Conservation (phyloP, 2,888 invertebrate genomes). For the Drosophila dives region DNA sequence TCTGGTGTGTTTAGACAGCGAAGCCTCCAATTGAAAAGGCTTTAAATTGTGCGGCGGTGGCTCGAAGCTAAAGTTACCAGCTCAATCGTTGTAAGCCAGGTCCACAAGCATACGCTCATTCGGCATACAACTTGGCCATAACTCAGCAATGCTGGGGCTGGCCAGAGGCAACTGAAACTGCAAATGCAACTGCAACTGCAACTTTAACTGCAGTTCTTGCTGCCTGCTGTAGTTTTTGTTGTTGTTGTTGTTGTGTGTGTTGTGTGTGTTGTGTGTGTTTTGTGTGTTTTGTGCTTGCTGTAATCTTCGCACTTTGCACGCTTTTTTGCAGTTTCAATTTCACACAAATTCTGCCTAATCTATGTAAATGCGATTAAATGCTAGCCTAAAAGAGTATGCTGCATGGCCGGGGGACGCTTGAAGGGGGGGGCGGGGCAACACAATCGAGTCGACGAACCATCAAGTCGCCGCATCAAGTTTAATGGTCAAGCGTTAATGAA, state of each 20-base stretch:
- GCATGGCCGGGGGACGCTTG: background rate
- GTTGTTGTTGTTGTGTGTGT: constrained; percentile 2
- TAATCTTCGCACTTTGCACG: constrained; percentile 76
- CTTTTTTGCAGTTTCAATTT: constrained; percentile 76
- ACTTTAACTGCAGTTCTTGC: constrained; percentile 10
- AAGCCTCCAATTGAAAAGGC: constrained; percentile 31
- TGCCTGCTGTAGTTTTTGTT: background rate
- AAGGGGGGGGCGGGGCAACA: background rate
- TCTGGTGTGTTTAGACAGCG: constrained; percentile 42
- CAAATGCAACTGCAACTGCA: constrained; percentile 13
- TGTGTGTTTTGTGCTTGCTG: constrained; percentile 19
- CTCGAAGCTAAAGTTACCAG: constrained; percentile 22
- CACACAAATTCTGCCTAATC: constrained; percentile 81
- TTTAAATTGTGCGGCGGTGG: constrained; percentile 16
- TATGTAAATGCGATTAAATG: constrained; percentile 81
- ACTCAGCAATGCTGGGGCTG: constrained; percentile 8
- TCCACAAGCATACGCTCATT: background rate
- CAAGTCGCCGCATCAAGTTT: constrained; percentile 68
- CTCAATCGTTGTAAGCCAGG: constrained; percentile 36
- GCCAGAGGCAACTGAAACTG: constrained; percentile 9
- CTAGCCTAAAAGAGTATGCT: constrained; percentile 61
- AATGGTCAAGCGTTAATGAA: constrained; percentile 84
- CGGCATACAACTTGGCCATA: constrained; percentile 22
- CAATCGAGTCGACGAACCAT: constrained; percentile 56
- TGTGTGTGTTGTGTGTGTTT: background rate